Conservation (phyloP, 1,140 invertebrate genomes). For the Dryas iulia region DNA sequence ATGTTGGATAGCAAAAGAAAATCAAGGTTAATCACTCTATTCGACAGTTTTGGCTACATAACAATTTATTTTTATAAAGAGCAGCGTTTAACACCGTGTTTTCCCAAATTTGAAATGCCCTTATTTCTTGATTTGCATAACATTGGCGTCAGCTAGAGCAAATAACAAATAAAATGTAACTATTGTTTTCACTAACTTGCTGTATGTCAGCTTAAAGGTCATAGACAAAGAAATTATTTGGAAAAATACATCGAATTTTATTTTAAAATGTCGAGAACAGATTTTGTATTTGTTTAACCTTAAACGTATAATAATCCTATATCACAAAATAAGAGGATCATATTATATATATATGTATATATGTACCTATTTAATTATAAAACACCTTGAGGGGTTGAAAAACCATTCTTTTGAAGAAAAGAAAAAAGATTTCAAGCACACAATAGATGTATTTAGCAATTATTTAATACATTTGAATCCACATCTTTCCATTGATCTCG, state of each 20-base stretch:
- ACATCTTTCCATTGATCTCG: constrained; percentile 23
- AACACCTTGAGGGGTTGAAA: not conserved
- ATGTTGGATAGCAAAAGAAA: too few relatives aligned
- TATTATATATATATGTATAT: not conserved
- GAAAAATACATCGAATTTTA: not conserved
- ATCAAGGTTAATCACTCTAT: too few relatives aligned
- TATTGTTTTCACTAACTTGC: not conserved
- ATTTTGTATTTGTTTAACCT: not conserved
- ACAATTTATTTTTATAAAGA: too few relatives aligned
- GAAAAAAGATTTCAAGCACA: constrained; percentile 12
- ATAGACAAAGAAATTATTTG: not conserved
- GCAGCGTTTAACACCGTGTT: too few relatives aligned
- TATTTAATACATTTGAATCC: constrained; percentile 21
- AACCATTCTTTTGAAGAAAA: not conserved
- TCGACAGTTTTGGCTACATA: too few relatives aligned
- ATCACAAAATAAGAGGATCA: not conserved
- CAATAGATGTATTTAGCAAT: constrained; percentile 21
- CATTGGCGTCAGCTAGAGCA: not conserved
- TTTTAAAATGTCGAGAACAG: not conserved
- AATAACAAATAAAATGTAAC: not conserved
- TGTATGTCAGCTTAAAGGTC: not conserved
- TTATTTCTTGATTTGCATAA: too few relatives aligned
- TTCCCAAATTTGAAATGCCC: too few relatives aligned
- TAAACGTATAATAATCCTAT: not conserved
- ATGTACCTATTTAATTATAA: not conserved